A percentile compares a stretch with the other conserved stretches of the same genome.
These are phyloP conservation scores for Euplagia quadripunctaria DNA, from an alignment of 2,888 invertebrate species.

Conservation along the genomic window DNA sequence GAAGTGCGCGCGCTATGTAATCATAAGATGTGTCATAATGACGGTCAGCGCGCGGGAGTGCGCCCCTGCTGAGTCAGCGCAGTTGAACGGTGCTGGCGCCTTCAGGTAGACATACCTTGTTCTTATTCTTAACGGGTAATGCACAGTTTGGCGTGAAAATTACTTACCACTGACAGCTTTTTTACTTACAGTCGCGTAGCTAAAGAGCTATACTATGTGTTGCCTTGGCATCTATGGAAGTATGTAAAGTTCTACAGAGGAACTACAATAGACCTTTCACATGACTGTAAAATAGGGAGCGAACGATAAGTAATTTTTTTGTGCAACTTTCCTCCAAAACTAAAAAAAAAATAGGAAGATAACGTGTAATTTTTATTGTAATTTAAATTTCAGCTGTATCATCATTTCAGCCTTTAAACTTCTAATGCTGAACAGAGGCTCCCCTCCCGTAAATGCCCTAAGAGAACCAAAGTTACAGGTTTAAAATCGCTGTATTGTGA, in stretches of 20 bases:
- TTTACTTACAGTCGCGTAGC: not conserved
- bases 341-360: not conserved
- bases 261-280: not conserved
- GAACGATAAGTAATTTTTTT: not conserved
- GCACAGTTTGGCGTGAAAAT: slow-evolving; percentile 47
- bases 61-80: slow-evolving; percentile 81
- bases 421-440: not conserved
- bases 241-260: not conserved
- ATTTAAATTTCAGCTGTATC: too few species aligned
- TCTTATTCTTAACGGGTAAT: slow-evolving; percentile 53
- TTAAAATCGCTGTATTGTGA: not conserved
- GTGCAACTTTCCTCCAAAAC: too few species aligned
- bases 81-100: slow-evolving; percentile 79
- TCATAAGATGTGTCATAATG: slow-evolving; percentile 76
- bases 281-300: too few species aligned
- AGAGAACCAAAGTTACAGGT: not conserved
- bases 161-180: slow-evolving; percentile 26
- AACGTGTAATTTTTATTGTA: too few species aligned
- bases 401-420: too few species aligned
- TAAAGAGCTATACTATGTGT: not conserved
- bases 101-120: slow-evolving; percentile 58
- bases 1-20: slow-evolving; percentile 81
- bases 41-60: slow-evolving; percentile 68
- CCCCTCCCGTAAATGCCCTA: too few species aligned
- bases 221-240: not conserved